These are phyloP conservation scores for Hipparchia sbordonii DNA, from an alignment of 2,888 invertebrate species.

Conservation along the genomic window DNA sequence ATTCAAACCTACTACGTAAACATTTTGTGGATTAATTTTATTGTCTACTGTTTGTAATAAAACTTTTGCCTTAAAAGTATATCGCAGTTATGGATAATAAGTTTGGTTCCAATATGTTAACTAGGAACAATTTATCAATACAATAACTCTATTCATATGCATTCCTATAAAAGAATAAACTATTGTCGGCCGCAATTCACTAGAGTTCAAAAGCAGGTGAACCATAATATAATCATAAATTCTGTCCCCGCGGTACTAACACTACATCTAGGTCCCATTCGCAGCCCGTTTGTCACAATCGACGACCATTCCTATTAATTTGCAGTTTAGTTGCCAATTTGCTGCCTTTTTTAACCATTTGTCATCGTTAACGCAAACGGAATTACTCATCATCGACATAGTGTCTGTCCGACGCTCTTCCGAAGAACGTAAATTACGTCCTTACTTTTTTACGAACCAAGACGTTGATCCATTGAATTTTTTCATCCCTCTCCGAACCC, in stretches of 20 bases:
- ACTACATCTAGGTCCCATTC: conserved; percentile 55
- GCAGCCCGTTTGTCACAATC: conserved; percentile 63
- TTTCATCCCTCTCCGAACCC: conserved; percentile 39
- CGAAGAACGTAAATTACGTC: conserved; percentile 48
- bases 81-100: no score
- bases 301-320: conserved; percentile 66
- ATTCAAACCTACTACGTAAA: no score
- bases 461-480: conserved; percentile 46
- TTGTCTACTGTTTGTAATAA: neutral
- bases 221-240: conserved; percentile 47
- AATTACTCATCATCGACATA: conserved; percentile 47
- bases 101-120: neutral
- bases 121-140: conserved; percentile 31
- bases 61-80: neutral
- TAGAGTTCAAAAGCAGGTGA: conserved; percentile 55
- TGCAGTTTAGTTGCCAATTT: conserved; percentile 65
- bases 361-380: conserved; percentile 63
- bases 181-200: conserved; percentile 43
- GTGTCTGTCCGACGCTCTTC: conserved; percentile 47
- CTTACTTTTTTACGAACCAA: conserved; percentile 40
- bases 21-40: neutral
- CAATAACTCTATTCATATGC: conserved; percentile 38
- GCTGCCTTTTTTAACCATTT: conserved; percentile 67
- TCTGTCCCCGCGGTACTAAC: conserved; percentile 41
- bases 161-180: conserved; percentile 27